Percentiles rank a stretch among this genome's conserved stretches.
phyloP scores from a whole-genome alignment of 2,113 vertebrate genomes.

The Calidris pygmaea region DNA sequence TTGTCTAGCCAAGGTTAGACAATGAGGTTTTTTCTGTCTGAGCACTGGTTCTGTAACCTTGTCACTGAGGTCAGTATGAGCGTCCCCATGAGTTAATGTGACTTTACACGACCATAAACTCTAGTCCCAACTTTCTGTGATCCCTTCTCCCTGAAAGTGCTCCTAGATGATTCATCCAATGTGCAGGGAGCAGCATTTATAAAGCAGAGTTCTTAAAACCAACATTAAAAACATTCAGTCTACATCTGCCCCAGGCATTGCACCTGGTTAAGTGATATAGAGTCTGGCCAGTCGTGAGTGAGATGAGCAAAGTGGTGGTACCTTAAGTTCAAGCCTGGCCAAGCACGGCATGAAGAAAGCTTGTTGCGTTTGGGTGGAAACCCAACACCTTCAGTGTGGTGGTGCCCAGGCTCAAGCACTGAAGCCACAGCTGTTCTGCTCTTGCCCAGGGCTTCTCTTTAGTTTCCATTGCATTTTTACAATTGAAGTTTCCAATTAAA shows the following conservation, averaged over 20 bases:
- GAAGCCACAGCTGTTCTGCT: not conserved
- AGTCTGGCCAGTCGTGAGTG: not conserved
- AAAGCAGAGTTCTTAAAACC: not conserved
- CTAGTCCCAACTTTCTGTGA: not conserved
- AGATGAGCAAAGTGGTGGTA: not conserved
- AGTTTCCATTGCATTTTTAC: not conserved
- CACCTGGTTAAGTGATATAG: not conserved
- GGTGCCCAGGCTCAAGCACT: not conserved
- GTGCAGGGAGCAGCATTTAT: not conserved
- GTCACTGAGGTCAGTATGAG: not conserved
- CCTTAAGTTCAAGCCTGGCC: not conserved
- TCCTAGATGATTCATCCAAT: not conserved
- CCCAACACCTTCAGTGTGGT: rapidly evolving
- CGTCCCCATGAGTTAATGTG: not conserved
- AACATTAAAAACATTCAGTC: not conserved
- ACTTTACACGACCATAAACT: not conserved
- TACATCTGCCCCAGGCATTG: not conserved
- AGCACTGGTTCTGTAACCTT: not conserved
- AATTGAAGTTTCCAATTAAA: not conserved
- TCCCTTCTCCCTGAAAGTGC: not conserved
- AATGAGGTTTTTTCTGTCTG: not conserved
- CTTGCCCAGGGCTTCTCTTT: not conserved
- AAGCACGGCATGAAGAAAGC: not conserved
- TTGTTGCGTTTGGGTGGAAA: not conserved
- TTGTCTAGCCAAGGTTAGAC: not conserved